A percentile compares a stretch with the other conserved stretches of the same genome.
Conservation (phyloP, 1,140 invertebrate species). For the Gryllus bimaculatus region DNA sequence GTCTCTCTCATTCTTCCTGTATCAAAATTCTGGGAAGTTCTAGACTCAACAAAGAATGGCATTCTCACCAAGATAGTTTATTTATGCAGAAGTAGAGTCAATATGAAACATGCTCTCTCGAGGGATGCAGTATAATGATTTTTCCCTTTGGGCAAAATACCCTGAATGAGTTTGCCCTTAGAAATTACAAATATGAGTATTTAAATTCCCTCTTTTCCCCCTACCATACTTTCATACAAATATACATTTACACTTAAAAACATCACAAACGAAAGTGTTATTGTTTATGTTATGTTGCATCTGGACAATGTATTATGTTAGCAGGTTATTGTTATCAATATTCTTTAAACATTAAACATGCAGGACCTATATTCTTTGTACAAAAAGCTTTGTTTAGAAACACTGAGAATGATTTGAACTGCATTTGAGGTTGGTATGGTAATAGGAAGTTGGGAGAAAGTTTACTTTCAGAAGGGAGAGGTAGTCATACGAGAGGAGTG, state of each 20-base stretch:
- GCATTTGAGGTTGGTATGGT: not conserved
- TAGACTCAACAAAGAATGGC: not conserved
- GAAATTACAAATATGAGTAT: not conserved
- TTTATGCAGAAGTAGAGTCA: not conserved
- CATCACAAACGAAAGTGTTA: not conserved
- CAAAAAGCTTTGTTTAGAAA: not conserved
- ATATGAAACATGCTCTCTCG: not conserved
- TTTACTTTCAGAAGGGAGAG: not conserved
- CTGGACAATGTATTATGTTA: not conserved
- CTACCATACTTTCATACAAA: not conserved
- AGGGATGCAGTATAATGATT: not conserved
- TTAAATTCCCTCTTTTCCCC: not conserved
- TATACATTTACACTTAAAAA: not conserved
- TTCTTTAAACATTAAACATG: not conserved
- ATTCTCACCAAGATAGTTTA: slow-evolving; percentile 2
- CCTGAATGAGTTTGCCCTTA: not conserved
- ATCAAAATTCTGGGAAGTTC: not conserved
- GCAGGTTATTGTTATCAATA: not conserved
- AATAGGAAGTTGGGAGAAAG: not conserved
- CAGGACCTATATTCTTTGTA: not conserved
- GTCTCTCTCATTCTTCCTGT: not conserved
- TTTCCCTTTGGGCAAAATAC: not conserved
- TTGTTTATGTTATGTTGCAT: not conserved
- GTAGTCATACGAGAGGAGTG: not conserved
- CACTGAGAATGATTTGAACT: not conserved